Evolutionary conservation across 1,140 invertebrate species (phyloP).

Genomic region (Lepidostoma basale): DNA sequence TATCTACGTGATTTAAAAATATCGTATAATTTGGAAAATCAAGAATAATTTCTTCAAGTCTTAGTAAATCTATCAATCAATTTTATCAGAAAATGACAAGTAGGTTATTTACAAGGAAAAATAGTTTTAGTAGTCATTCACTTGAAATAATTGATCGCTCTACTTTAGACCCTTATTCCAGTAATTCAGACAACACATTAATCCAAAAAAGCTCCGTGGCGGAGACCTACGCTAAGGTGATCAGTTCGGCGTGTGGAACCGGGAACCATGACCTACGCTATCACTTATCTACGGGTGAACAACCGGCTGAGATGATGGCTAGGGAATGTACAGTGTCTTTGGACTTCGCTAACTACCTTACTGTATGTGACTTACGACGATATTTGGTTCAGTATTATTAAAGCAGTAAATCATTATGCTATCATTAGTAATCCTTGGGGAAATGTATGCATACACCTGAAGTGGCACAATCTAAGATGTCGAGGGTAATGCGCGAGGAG

Average conservation of each 20-base stretch:
- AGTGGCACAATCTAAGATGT: too few relatives aligned
- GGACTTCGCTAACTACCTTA: too few relatives aligned
- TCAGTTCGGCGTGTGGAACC: neutral
- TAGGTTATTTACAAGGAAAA: neutral
- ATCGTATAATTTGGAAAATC: neutral
- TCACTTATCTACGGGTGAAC: too few relatives aligned
- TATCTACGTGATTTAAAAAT: neutral
- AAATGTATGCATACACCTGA: too few relatives aligned
- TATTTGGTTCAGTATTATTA: neutral
- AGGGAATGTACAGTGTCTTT: too few relatives aligned
- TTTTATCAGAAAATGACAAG: too few relatives aligned
- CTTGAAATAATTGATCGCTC: slow-evolving; percentile 5
- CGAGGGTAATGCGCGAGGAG: too few relatives aligned
- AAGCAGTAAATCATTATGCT: neutral
- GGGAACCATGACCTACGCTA: neutral
- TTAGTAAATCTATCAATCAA: too few relatives aligned
- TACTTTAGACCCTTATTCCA: slow-evolving; percentile 2
- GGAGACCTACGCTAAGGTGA: too few relatives aligned
- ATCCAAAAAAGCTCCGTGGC: too few relatives aligned
- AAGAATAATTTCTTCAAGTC: neutral
- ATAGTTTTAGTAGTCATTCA: neutral
- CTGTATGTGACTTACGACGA: too few relatives aligned
- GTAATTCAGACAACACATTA: neutral
- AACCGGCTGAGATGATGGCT: neutral
- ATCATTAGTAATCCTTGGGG: neutral